Base-by-base conservation (phyloP, 1,140 invertebrate species). In the Papilio polyxenes region DNA sequence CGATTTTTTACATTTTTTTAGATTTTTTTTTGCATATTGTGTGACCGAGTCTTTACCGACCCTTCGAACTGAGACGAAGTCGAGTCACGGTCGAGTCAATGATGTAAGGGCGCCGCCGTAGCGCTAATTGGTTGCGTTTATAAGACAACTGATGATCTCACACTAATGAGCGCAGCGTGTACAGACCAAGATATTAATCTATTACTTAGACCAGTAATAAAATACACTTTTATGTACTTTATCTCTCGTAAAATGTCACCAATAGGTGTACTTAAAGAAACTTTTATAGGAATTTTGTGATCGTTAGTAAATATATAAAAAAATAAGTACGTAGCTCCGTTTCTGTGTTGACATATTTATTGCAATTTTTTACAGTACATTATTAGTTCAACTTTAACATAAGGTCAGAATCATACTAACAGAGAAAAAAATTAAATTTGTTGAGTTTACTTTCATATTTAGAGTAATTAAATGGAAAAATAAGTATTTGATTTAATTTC, bases 141-240 rank as follows among this genome's bases (percentile, higher is more conserved):
- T 88, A 86, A 89, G 88, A 87, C 88, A 88, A 84, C 87, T 87
- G 87, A 87, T 87, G 85, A 87, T 88, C 85, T 85, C 48, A 51
- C 85, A 53, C 84, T 89, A 89, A 89, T 87, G 88, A 84, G 77
- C 78, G 59, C 75, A 81, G 77, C 59, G 79, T 31, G 5, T 72
- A 0, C 81, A 83, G 59, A 75, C 76, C 49, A 82, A 48, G 85
- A 86, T 85, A 86, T 85, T 82, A 83, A 84, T 84, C 85, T 86
- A 82, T 83, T 85, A 84, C 31, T 81, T 74, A 62, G 80, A 65
- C 65, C 48, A 17, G 37, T 56, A 37, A 40, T 53, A 56, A 81
- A 65, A 44, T 65, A 80, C 40, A 69, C 44, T 23, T 51, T 80
- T 48, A 31, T 80, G 44, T 31, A 31, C 65, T 76, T 83, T 81